Conservation (phyloP, 1,140 invertebrate genomes). For the Hirudo medicinalis region DNA sequence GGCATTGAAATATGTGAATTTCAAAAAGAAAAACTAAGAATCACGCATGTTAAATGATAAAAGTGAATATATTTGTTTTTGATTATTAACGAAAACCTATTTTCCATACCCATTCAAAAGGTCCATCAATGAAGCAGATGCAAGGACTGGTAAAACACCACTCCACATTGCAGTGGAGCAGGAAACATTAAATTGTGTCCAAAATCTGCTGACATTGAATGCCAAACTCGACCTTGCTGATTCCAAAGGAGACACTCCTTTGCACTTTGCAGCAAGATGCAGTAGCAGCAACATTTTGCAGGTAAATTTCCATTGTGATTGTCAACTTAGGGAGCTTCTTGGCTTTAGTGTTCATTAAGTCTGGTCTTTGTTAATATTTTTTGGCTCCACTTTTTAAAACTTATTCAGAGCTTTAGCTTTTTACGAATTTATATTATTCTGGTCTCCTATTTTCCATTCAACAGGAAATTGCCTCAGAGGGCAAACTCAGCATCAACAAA, state of each 20-base stretch:
- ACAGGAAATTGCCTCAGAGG: conserved; percentile 39
- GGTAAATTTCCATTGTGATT: not conserved
- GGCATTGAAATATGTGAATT: too few species aligned
- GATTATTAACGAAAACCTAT: too few species aligned
- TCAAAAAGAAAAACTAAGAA: too few species aligned
- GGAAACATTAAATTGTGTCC: not conserved
- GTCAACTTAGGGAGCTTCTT: not conserved
- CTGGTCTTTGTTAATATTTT: not conserved
- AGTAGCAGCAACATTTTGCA: not conserved
- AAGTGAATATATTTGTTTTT: too few species aligned
- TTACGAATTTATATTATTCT: not conserved
- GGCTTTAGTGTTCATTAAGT: not conserved
- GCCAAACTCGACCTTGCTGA: not conserved
- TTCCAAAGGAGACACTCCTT: not conserved
- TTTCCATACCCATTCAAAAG: not conserved
- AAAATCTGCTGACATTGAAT: not conserved
- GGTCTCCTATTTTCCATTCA: not conserved
- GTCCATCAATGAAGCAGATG: not conserved
- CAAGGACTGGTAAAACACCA: not conserved
- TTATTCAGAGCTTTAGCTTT: not conserved
- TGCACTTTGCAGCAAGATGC: not conserved
- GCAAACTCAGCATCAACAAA: conserved; percentile 63
- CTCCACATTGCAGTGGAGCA: not conserved
- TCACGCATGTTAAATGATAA: too few species aligned
- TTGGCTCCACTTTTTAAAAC: not conserved